phyloP scores from a whole-genome alignment of 2,113 vertebrate species.

The Psilopsiagon aymara region DNA sequence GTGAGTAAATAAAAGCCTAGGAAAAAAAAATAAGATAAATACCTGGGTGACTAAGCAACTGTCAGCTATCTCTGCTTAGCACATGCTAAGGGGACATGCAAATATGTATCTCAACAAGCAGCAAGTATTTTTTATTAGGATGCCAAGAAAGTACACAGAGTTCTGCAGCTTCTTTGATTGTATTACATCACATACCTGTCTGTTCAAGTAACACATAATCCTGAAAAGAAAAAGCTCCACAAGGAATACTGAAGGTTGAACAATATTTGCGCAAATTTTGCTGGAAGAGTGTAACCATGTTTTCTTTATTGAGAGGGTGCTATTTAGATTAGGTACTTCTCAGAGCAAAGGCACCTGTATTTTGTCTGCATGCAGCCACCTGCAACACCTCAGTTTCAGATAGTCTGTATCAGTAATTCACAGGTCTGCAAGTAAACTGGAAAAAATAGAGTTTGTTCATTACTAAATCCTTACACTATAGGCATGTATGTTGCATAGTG shows the following conservation, averaged over 20 bases:
- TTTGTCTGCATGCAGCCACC: conserved; percentile 14
- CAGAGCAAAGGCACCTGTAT: background rate
- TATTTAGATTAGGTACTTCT: background rate
- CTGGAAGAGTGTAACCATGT: background rate
- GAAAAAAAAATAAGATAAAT: background rate
- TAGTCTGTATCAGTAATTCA: background rate
- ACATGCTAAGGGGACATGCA: background rate
- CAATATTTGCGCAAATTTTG: background rate
- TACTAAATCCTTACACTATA: background rate
- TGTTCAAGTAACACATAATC: background rate
- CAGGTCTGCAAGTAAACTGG: background rate
- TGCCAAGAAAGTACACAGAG: background rate
- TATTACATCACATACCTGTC: background rate
- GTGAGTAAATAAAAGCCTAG: background rate
- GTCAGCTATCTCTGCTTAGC: background rate
- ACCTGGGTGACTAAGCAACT: background rate
- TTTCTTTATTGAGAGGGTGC: background rate
- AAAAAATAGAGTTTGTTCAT: background rate
- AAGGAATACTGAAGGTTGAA: background rate
- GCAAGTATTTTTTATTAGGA: background rate
- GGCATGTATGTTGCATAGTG: background rate
- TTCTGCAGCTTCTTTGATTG: background rate
- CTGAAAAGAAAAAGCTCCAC: background rate
- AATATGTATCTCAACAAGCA: background rate
- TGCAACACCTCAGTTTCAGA: conserved; percentile 16